phyloP scores from a whole-genome alignment of 2,797 vertebrate genomes.

The Poeciliopsis gracilis region DNA sequence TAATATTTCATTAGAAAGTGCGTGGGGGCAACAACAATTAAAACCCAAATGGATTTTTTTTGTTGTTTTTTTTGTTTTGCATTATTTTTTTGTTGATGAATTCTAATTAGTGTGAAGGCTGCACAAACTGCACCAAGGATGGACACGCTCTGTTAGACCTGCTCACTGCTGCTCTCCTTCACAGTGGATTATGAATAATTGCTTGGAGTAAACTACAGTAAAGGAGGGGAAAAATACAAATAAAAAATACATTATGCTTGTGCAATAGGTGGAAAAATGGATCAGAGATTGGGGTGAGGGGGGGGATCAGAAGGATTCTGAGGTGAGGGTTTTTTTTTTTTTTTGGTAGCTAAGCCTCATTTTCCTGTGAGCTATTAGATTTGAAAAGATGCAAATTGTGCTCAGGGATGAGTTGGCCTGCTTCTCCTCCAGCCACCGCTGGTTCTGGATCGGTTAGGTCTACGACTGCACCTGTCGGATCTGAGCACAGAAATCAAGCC shows the following conservation, averaged over 20 bases:
- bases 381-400: constrained; percentile 51
- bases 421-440: constrained; percentile 12
- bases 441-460: not conserved
- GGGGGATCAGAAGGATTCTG: constrained; percentile 28
- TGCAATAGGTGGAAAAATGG: constrained; percentile 2
- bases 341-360: constrained; percentile 2
- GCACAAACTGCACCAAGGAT: constrained; percentile 65
- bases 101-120: constrained; percentile 74
- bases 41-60: constrained; percentile 47
- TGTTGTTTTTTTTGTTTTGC: no score
- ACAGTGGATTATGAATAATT: constrained; percentile 70
- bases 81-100: constrained; percentile 52
- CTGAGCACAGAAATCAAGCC: not conserved
- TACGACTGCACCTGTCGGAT: not conserved
- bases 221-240: constrained; percentile 50
- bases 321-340: not conserved
- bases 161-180: constrained; percentile 64
- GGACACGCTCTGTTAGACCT: constrained; percentile 62
- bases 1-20: not conserved
- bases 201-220: constrained; percentile 43
- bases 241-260: constrained; percentile 15
- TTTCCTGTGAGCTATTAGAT: constrained; percentile 13
- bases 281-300: not conserved
- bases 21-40: constrained; percentile 50
- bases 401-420: constrained; percentile 42